A percentile compares a stretch with the other conserved stretches of the same genome.
phyloP scores from a whole-genome alignment of 2,888 invertebrate species.

The Nomada flava region DNA sequence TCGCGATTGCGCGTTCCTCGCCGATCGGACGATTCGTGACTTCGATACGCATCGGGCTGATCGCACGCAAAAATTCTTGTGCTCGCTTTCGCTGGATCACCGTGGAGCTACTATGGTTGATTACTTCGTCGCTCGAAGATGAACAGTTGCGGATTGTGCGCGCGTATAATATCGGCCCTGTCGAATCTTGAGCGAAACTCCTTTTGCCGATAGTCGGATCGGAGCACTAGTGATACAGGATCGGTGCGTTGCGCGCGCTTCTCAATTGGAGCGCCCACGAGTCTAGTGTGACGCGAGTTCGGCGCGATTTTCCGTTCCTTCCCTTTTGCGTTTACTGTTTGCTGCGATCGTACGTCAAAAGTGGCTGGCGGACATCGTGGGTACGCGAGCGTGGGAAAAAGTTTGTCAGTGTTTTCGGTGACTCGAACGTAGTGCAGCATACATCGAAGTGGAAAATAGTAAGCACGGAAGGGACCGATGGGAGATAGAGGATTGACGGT shows the following conservation, averaged over 20 bases:
- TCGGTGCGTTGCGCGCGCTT: not conserved
- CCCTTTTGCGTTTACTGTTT: not conserved
- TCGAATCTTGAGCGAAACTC: not conserved
- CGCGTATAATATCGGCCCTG: not conserved
- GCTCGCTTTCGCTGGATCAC: slow-evolving; percentile 4
- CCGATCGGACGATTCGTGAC: slow-evolving; percentile 15
- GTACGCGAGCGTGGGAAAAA: not conserved
- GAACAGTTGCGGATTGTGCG: slow-evolving; percentile 14
- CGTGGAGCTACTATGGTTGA: not conserved
- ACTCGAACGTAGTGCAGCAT: slow-evolving; percentile 15
- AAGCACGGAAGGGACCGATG: not conserved
- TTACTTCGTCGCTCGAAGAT: not conserved
- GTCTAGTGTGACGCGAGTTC: slow-evolving; percentile 12
- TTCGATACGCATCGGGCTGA: not conserved
- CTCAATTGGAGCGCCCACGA: not conserved
- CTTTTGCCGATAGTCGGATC: not conserved
- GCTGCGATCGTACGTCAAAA: not conserved
- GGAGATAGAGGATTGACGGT: slow-evolving; percentile 22
- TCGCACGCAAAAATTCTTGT: slow-evolving; percentile 6
- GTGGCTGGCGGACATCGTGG: slow-evolving; percentile 13
- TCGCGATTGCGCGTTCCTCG: slow-evolving; percentile 34
- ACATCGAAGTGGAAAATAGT: not conserved
- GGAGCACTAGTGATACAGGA: not conserved
- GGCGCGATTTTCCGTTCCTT: not conserved
- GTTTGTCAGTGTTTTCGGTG: slow-evolving; percentile 43